Base-by-base conservation (phyloP, 2,888 invertebrate genomes). In the Tethea ocularis region DNA sequence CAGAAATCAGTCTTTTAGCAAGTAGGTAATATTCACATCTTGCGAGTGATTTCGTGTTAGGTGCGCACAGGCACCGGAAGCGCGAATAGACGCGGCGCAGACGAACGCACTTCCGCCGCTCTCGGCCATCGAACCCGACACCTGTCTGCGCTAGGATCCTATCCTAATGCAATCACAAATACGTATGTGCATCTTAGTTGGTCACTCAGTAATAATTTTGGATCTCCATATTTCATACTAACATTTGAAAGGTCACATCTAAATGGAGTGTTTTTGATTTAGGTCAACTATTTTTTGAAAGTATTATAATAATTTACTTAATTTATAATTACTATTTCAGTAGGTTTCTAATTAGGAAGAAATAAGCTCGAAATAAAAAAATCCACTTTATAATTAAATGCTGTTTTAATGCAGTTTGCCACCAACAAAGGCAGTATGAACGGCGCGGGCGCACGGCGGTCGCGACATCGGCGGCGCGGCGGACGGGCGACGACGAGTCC, bases 41-140 rank as follows among this genome's bases (percentile, higher is more conserved):
- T 72, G 71, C 68, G 58, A 51, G 77, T 76, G 78, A 79, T 81
- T 83, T 82, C 71, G 71, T 75, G 80, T 73, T 77, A 80, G 80
- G 80, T 80, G 84, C 81, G 80, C 82, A 75, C 71, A 75, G 72
- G 80, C 80, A 79, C 80, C 89, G 92, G 91, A 92, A 90, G 86
- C 84, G 91, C 89, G 87, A 87, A 92, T 89, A 92, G 92, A 92
- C 92, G 86, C 80, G 83, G 78, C 86, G 84, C 86, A 91, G 92
- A 93, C 92, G 86, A 88, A 91, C 90, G 91, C 88, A 87, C 83
- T 90, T 91, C 91, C 92, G 89, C 72, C 80, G 77, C 75, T 73
- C 75, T 72, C 83, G 91, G 91, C 68, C 91, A 79, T 79, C 89
- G 90, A 88, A 86, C 90, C 80, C 80, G 75, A 77, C 88, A 89